These are phyloP conservation scores for Patiria miniata DNA, from an alignment of 35 echinoderm and acorn worm species.

Conservation along the genomic window DNA sequence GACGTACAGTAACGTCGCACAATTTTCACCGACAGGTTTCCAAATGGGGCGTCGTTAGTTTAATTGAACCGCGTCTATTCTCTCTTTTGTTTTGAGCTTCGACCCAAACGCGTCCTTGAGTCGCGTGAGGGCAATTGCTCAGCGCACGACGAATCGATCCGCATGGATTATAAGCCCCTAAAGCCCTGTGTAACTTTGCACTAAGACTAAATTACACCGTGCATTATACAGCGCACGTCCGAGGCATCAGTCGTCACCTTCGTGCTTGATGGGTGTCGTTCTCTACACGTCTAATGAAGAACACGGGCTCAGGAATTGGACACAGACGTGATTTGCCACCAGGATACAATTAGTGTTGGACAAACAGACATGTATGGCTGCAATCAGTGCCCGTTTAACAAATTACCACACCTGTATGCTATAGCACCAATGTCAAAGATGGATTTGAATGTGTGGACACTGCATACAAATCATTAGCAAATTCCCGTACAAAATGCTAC, in stretches of 20 bases:
- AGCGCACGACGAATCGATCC: background rate
- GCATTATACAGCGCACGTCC: background rate
- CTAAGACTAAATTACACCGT: constrained; percentile 1
- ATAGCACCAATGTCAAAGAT: too few species aligned
- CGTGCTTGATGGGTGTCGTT: background rate
- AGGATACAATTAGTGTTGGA: too few species aligned
- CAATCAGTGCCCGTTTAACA: too few species aligned
- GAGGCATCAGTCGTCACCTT: background rate
- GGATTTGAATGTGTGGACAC: too few species aligned
- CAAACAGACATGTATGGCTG: too few species aligned
- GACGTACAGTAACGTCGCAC: too few species aligned
- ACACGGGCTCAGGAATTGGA: too few species aligned
- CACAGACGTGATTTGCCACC: too few species aligned
- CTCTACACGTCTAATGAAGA: background rate
- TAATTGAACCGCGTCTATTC: constrained; percentile 4
- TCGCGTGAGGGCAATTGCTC: background rate
- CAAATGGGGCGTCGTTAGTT: background rate
- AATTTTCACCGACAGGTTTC: too few species aligned
- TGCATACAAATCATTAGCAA: too few species aligned
- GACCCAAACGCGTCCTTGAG: background rate
- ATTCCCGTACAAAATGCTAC: too few species aligned
- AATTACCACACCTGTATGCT: too few species aligned
- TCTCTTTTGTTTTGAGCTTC: background rate
- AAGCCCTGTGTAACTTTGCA: constrained; percentile 19
- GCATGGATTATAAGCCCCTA: background rate